Evolutionary conservation across 2,888 invertebrate species (phyloP).

Genomic region (Gryllus longicercus): DNA sequence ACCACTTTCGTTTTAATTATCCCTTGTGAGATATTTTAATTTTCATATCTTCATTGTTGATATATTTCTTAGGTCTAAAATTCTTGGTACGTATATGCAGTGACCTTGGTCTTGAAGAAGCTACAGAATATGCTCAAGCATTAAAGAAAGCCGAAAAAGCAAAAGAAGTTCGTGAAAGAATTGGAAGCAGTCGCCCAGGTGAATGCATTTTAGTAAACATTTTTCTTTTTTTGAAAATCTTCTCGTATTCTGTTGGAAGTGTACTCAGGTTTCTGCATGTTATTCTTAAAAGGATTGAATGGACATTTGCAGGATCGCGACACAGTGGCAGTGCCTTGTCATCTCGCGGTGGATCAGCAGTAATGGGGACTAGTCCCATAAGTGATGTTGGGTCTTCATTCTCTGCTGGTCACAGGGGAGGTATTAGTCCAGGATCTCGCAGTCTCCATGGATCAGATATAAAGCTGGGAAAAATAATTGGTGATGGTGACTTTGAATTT

Average conservation of each 20-base stretch:
- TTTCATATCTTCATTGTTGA: too few species aligned
- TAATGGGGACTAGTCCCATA: background rate
- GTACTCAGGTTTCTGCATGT: constrained; percentile 23
- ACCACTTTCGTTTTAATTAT: too few species aligned
- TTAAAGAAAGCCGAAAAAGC: constrained; percentile 68
- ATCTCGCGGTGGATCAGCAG: constrained; percentile 49
- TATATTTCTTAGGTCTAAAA: constrained; percentile 61
- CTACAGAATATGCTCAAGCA: constrained; percentile 78
- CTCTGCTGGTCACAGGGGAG: background rate
- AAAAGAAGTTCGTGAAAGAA: constrained; percentile 55
- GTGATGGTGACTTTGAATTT: too few species aligned
- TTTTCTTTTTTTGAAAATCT: constrained; percentile 24
- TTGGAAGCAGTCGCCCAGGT: constrained; percentile 57
- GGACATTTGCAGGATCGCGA: constrained; percentile 42
- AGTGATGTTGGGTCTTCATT: background rate
- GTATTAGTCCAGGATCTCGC: background rate
- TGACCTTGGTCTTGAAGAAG: constrained; percentile 86
- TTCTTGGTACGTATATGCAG: constrained; percentile 83
- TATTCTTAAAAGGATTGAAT: too few species aligned
- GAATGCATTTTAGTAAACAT: constrained; percentile 32
- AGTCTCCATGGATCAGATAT: background rate
- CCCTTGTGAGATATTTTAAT: too few species aligned
- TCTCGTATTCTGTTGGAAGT: background rate
- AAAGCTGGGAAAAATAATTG: background rate
- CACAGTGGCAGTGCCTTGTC: constrained; percentile 57